These are phyloP conservation scores for Eristalinus sepulchralis DNA, from an alignment of 2,888 invertebrate species.

Conservation along the genomic window DNA sequence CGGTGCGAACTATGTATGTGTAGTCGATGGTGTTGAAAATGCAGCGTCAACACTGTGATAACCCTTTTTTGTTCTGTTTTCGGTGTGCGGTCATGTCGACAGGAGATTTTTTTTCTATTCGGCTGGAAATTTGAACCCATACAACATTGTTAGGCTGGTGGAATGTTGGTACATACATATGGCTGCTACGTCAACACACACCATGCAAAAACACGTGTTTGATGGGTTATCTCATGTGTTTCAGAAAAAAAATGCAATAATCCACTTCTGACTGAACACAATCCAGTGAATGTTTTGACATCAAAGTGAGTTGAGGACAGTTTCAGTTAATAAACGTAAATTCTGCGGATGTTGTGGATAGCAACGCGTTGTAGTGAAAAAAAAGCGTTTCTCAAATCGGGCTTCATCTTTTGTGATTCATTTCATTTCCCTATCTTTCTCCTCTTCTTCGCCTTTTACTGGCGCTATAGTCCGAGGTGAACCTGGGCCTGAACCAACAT, in stretches of 20 bases:
- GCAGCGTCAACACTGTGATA: conserved; percentile 59
- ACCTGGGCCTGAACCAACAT: too few relatives aligned
- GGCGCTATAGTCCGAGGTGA: too few relatives aligned
- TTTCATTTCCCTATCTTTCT: too few relatives aligned
- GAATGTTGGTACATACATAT: conserved; percentile 39
- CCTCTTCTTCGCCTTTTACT: too few relatives aligned
- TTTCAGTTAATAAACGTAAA: not conserved
- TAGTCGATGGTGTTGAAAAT: conserved; percentile 40
- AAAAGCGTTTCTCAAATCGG: too few relatives aligned
- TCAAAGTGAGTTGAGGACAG: not conserved
- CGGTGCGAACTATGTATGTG: conserved; percentile 5
- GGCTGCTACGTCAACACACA: conserved; percentile 43
- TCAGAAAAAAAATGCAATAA: not conserved
- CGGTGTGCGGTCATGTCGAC: conserved; percentile 22
- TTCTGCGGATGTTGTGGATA: conserved; percentile 4
- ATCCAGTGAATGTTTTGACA: not conserved
- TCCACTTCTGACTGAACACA: not conserved
- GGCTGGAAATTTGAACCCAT: conserved; percentile 50
- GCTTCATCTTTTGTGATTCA: too few relatives aligned
- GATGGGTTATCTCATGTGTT: not conserved
- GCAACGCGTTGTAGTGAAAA: conserved; percentile 1
- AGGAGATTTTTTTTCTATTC: conserved; percentile 23
- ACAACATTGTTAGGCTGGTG: conserved; percentile 35
- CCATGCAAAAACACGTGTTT: conserved; percentile 3
- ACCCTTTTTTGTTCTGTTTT: conserved; percentile 25